A percentile compares a stretch with the other conserved stretches of the same genome.
Evolutionary conservation across 1,140 invertebrate species (phyloP).

Genomic region (Pogonomyrmex californicus): DNA sequence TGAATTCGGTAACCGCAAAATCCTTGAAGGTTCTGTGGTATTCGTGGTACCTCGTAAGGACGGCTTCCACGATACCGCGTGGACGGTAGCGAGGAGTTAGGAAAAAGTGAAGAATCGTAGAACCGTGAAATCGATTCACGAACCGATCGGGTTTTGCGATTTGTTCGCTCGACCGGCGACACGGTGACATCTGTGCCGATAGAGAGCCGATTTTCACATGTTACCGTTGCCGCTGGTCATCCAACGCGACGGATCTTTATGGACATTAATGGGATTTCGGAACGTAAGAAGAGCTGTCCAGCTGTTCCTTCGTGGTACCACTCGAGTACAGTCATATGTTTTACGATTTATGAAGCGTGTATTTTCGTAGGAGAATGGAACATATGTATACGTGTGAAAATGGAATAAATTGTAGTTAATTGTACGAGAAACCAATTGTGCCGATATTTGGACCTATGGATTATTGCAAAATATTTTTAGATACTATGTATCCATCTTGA

Average conservation of each 20-base stretch:
- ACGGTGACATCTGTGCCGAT: conserved; percentile 74
- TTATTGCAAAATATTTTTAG: background rate
- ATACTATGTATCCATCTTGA: background rate
- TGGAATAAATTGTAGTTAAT: background rate
- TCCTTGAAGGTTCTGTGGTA: conserved; percentile 24
- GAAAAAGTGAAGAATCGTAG: conserved; percentile 72
- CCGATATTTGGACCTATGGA: background rate
- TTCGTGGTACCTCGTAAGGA: conserved; percentile 30
- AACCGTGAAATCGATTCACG: conserved; percentile 76
- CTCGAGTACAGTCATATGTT: conserved; percentile 36
- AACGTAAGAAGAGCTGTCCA: conserved; percentile 57
- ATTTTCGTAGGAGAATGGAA: background rate
- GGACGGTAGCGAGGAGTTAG: conserved; percentile 33
- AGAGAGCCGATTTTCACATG: conserved; percentile 61
- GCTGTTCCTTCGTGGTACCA: conserved; percentile 45
- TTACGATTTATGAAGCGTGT: conserved; percentile 26
- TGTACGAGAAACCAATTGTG: background rate
- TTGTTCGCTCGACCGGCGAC: conserved; percentile 66
- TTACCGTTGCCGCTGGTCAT: conserved; percentile 65
- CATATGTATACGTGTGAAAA: background rate
- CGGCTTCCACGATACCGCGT: conserved; percentile 26
- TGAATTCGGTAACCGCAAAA: conserved; percentile 55
- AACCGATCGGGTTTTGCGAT: conserved; percentile 63
- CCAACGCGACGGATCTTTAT: conserved; percentile 57
- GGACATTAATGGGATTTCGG: conserved; percentile 75